phyloP scores from a whole-genome alignment of 30 jellyfish, hydroid and myxozoan species.

The Morbakka virulenta region DNA sequence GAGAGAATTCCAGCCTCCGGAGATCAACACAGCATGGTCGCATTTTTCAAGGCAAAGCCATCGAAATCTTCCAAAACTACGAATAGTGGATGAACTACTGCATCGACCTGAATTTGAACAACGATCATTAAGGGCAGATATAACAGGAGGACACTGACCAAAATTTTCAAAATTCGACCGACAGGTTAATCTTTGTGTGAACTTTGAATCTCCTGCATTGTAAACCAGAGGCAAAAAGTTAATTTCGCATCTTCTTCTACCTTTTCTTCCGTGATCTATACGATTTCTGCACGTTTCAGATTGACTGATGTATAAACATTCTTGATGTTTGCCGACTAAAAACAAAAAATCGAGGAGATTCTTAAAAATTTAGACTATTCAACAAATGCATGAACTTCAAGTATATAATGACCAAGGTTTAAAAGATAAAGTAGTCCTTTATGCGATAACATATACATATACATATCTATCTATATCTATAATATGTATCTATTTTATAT shows the following conservation, averaged over 20 bases:
- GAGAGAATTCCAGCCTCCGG: conserved; percentile 91
- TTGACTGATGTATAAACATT: conserved; percentile 58
- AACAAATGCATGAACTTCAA: no score
- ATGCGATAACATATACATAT: no score
- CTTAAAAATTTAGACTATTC: no score
- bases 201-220: conserved; percentile 57
- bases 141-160: conserved; percentile 67
- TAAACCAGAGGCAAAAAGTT: conserved; percentile 79
- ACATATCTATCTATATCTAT: no score
- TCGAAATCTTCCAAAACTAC: conserved; percentile 28
- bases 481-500: no score
- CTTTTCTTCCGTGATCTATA: conserved; percentile 77
- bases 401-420: no score
- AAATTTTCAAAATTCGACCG: conserved; percentile 63
- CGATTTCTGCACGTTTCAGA: conserved; percentile 62
- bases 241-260: conserved; percentile 67
- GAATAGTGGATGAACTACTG: conserved; percentile 50
- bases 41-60: conserved; percentile 63
- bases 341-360: no score
- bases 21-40: conserved; percentile 76
- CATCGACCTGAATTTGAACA: conserved; percentile 71
- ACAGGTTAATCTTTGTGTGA: conserved; percentile 58
- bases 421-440: no score
- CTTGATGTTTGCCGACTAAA: conserved; percentile 27
- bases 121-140: conserved; percentile 50